Base-by-base conservation (phyloP, 2,113 vertebrate genomes). In the Meleagris gallopavo region DNA sequence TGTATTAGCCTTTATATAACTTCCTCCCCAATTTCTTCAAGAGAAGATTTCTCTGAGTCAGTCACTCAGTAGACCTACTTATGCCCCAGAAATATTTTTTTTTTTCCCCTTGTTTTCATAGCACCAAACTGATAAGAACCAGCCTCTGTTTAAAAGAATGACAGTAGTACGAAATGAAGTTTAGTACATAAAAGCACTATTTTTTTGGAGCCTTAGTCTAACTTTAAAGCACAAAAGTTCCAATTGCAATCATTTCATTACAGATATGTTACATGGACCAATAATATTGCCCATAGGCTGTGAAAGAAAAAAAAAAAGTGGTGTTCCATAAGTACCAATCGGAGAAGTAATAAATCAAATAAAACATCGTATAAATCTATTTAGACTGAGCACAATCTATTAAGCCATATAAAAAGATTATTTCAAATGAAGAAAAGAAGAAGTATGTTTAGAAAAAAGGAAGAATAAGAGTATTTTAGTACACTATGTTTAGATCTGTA, bases 11-110 rank as follows among this genome's bases (percentile, higher is more conserved):
- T 0, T 70, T 61, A 40, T 1, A 58, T 50, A 19, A 52, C 46
- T 81, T 54, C 9, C 7, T 3, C 3, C 18, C 1, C 36, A 71
- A 1, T 58, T 89, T 45, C 55, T 91, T 89, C 19, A 61, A 43
- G 43, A 32, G 18, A 88, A 83, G 29, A 36, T 87, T 85, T 92
- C 71, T 70, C 3, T 69, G 32, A 69, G 54, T 90, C 69, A 46
- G 8, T 77, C 62, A 62, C 22, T 30, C 24, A 17, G 4, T 22
- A 75, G 54, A 65, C 25, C 16, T 43, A 20, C n/a, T 43, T 78
- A 36, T 7, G 9, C n/a, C 48, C 52, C 65, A 34, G 30, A 82
- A 73, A 58, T 84, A 38, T 85, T 43, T 4, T 13, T 64, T 46
- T 87, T 52, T 5, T 11, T 46, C 14, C 15, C 20, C 9, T 11